phyloP scores from a whole-genome alignment of 2,888 invertebrate genomes.

The Drosophila longiperda region DNA sequence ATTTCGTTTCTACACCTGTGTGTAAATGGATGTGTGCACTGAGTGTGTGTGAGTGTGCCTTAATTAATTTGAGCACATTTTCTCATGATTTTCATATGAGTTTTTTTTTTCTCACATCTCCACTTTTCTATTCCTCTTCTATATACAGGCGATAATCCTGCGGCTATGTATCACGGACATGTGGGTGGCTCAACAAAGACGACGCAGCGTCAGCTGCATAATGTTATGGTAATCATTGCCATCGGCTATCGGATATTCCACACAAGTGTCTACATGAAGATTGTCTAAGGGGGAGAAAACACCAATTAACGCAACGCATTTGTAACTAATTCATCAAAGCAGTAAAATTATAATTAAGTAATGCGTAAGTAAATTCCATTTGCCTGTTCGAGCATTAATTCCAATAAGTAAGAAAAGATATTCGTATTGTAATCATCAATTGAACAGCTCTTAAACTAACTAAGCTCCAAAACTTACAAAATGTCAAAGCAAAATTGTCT shows the following conservation, averaged over 20 bases:
- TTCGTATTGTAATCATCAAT: constrained; percentile 20
- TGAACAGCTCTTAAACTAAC: constrained; percentile 31
- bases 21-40: constrained; percentile 1
- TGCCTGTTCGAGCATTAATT: constrained; percentile 13
- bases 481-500: neutral
- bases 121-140: constrained; percentile 3
- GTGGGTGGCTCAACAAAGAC: constrained; percentile 85
- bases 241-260: constrained; percentile 83
- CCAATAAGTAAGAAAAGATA: constrained; percentile 7
- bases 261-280: constrained; percentile 78
- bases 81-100: constrained; percentile 46
- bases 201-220: constrained; percentile 83
- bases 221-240: constrained; percentile 79
- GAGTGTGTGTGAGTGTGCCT: constrained; percentile 22
- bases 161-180: constrained; percentile 89
- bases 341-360: constrained; percentile 36
- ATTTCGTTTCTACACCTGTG: constrained; percentile 55
- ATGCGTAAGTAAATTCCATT: constrained; percentile 31
- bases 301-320: constrained; percentile 31
- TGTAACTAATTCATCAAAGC: constrained; percentile 55
- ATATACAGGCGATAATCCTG: constrained; percentile 91
- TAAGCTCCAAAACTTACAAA: constrained; percentile 14
- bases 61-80: constrained; percentile 76
- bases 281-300: constrained; percentile 66
- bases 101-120: constrained; percentile 2